Evolutionary conservation across 2,888 invertebrate genomes (phyloP), one percentile per base, ranked within the genome.

Genomic region (Chrysotoxum bicinctum): DNA sequence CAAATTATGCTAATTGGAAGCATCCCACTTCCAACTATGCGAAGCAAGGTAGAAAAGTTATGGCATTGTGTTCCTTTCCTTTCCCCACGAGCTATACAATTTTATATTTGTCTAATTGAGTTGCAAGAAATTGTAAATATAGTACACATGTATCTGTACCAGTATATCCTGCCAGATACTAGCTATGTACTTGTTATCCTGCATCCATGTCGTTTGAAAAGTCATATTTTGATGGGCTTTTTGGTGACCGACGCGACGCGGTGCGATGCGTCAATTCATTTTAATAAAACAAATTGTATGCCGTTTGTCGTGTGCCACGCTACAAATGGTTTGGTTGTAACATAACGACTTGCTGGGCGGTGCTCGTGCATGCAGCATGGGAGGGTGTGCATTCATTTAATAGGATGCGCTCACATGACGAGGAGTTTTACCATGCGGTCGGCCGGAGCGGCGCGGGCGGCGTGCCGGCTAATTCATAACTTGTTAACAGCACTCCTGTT

Each of bases 1-100:
- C 89, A 90, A 91, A 91, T 91, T 91, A 91, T 90, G 90, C 89
- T 91, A 91, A 90, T 91, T 91, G 90, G 87, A 88, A 89, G 88
- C 88, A 89, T 89, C 88, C 89, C 81, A 62, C 54, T 68, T 58
- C 35, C 69, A 62, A 23, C 26, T 45, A 43, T 26, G 48, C 52
- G 3, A 14, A 56, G 23, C 16, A 37, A 37, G 14, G 14, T 58
- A 58, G 35, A 21, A 37, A 37, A 32, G 3, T 58, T 66, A 54
- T 68, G 75, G 66, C 72, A 73, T 75, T 60, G 66, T 64, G 56
- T 40, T 77, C 68, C 45, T 58, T 45, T 16, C 19, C 14, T 32
- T n/a, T 70, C 12, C 32, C 10, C 48, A 35, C 26, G 45, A 54
- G 35, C 60, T n/a, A 26, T 66, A 58, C 48, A 70, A 75, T 72